Conservation (phyloP, 2,113 vertebrate genomes). For the Corythoichthys haematopterus region DNA sequence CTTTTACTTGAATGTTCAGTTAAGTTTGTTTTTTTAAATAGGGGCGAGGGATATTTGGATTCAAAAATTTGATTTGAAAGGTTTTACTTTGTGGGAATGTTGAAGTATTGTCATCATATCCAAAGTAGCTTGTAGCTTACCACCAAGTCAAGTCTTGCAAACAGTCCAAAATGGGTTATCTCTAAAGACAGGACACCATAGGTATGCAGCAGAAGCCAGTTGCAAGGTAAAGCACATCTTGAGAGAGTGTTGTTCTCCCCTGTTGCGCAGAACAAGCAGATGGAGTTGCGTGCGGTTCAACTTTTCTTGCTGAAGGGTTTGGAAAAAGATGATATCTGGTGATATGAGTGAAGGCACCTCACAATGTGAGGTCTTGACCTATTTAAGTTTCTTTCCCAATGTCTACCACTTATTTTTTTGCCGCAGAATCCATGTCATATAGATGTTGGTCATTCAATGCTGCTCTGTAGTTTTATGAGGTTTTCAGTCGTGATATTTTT, state of each 20-base stretch:
- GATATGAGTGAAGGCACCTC: constrained; percentile 44
- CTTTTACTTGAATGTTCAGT: background rate
- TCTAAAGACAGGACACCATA: constrained; percentile 54
- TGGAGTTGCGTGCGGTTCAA: constrained; percentile 58
- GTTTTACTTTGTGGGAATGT: no score
- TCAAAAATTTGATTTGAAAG: background rate
- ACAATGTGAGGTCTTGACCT: constrained; percentile 16
- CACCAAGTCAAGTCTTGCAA: background rate
- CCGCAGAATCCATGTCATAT: background rate
- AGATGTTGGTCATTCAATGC: background rate
- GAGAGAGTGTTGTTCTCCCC: constrained; percentile 60
- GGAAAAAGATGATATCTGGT: constrained; percentile 40
- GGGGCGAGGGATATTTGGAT: background rate
- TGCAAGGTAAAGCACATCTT: constrained; percentile 35
- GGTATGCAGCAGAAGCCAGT: constrained; percentile 55
- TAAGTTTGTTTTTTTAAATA: background rate
- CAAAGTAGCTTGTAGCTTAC: background rate
- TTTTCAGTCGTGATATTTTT: no score
- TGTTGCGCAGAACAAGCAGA: constrained; percentile 59
- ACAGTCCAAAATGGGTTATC: background rate
- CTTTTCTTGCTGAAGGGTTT: constrained; percentile 59
- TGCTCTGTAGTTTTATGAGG: background rate
- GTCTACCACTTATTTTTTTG: background rate
- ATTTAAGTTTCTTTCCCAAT: constrained; percentile 11
- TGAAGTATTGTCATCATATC: constrained; percentile 5